Evolutionary conservation across 2,888 invertebrate genomes (phyloP).

Genomic region (Thereva unica): DNA sequence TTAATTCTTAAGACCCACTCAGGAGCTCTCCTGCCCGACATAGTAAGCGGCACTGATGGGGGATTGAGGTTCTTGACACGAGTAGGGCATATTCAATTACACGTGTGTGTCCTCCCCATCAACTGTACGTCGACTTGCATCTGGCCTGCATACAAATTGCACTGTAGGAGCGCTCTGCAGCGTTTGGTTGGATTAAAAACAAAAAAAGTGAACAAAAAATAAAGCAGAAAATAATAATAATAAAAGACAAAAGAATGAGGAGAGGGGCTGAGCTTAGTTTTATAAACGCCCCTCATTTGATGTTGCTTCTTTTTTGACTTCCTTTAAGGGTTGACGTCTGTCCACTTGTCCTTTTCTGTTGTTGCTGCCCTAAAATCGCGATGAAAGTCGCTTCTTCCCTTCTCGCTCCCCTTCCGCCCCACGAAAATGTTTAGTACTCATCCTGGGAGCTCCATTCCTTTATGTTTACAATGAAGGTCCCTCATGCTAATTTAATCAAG

Average conservation of each 20-base stretch:
- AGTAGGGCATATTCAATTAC: conserved; percentile 26
- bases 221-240: conserved; percentile 5
- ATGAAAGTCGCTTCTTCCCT: neutral
- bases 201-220: neutral
- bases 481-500: conserved; percentile 34
- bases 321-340: neutral
- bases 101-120: conserved; percentile 12
- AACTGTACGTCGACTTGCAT: neutral
- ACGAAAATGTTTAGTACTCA: neutral
- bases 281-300: conserved; percentile 25
- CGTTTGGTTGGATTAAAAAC: conserved; percentile 18
- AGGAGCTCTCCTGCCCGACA: neutral
- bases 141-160: conserved; percentile 19
- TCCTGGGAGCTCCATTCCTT: conserved; percentile 5
- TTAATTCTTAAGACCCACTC: conserved; percentile 9
- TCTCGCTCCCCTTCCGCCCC: no score
- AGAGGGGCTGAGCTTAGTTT: conserved; percentile 20
- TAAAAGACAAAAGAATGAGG: neutral
- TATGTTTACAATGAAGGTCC: conserved; percentile 23
- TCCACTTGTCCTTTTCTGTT: neutral
- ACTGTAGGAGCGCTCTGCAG: neutral
- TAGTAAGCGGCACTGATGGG: neutral
- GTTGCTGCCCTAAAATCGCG: neutral
- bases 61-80: neutral
- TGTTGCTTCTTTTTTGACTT: neutral